Conservation (phyloP, 2,113 vertebrate genomes). For the Nothocercus julius region DNA sequence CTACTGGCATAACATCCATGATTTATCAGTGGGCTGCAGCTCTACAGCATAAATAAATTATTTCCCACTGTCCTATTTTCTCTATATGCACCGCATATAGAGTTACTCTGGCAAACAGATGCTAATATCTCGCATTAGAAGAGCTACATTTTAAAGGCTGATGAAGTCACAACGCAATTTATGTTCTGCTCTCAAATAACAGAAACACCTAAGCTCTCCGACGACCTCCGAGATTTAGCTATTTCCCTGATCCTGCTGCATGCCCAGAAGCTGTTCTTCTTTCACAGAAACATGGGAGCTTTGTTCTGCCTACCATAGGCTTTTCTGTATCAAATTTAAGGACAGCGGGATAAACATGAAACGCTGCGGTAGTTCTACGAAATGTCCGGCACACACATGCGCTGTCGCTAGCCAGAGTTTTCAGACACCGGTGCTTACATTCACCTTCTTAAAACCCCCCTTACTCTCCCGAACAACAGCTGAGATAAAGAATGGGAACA, state of each 20-base stretch:
- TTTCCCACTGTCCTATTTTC: not conserved
- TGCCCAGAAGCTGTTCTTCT: not conserved
- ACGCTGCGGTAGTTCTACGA: not conserved
- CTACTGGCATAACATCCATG: not conserved
- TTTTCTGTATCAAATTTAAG: not conserved
- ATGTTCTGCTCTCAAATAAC: not conserved
- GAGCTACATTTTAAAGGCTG: not conserved
- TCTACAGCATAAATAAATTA: not conserved
- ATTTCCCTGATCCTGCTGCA: not conserved
- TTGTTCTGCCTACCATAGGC: not conserved
- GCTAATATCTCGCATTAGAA: not conserved
- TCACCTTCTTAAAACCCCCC: not conserved
- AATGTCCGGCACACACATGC: not conserved
- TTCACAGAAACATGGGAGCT: not conserved
- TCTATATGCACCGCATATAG: not conserved
- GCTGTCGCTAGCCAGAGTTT: not conserved
- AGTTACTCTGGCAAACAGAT: not conserved
- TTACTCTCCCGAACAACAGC: not conserved
- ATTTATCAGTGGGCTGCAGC: not conserved
- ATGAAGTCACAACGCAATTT: not conserved
- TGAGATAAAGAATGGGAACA: not conserved
- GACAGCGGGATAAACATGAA: not conserved
- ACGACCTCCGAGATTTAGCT: not conserved
- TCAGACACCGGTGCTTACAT: not conserved
- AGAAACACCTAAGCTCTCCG: not conserved